Base-by-base conservation (phyloP, 2,888 invertebrate genomes). In the Plagiodera versicolora region DNA sequence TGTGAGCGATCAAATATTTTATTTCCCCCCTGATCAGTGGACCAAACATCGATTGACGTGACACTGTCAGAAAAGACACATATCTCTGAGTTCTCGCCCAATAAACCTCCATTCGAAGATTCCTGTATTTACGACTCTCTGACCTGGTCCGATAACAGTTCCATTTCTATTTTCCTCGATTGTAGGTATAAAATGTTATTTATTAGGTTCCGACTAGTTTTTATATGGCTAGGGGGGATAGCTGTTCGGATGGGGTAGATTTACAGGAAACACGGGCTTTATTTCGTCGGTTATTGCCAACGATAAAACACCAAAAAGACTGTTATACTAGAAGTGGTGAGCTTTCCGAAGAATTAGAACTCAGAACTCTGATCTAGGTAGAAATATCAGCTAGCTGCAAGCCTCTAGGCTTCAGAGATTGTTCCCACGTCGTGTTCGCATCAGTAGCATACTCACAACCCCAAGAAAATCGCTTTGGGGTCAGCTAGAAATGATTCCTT, bases 61-160 rank as follows among this genome's bases (percentile, higher is more conserved):
- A 61, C 70, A 74, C 72, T 72, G 70, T 71, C 69, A 72, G 72
- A 73, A 72, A 74, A n/a, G n/a, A 74, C 75, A 79, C 78, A 83
- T 84, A 84, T 84, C 84, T 83, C 81, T 81, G 81, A 82, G 82
- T 84, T 84, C 84, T 84, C 84, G 83, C 81, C 81, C 82, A 84
- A 84, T 84, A 84, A 84, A 84, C 84, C 83, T 83, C 82, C 82
- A 80, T 80, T 80, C 77, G 76, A 75, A 76, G 75, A 75, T 75
- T 73, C 72, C 66, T 69, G 74, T 70, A 77, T 78, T 78, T 78
- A 78, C 71, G 74, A 72, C 70, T 67, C 70, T 71, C 75, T 77
- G 76, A 75, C 76, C 73, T 65, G 60, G 67, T 49, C 70, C 73
- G 78, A 79, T 79, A 79, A 78, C 76, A 73, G 76, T 77, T 77